Evolutionary conservation across 64 coral and sea anemone species (phyloP).

Genomic region (Dendrophyllia cribrosa): DNA sequence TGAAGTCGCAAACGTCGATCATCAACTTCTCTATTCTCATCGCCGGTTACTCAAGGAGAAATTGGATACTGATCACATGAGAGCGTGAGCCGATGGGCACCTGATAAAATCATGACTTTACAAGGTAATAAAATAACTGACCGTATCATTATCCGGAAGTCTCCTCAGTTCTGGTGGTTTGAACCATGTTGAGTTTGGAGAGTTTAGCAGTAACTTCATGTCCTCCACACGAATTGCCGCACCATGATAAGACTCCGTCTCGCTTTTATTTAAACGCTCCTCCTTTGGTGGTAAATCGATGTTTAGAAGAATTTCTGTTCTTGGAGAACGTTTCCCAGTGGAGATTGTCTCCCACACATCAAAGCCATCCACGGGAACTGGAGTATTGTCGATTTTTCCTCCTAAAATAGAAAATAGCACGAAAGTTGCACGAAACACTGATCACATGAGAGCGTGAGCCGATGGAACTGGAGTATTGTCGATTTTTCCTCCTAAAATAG

Average conservation of each 20-base stretch:
- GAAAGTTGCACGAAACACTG: too few species aligned
- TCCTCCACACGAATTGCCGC: conserved; percentile 57
- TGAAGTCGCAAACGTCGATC: too few species aligned
- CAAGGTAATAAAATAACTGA: not conserved
- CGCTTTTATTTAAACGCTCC: not conserved
- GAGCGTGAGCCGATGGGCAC: too few species aligned
- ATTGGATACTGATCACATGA: too few species aligned
- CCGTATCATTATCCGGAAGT: not conserved
- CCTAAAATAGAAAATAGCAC: not conserved
- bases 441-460: too few species aligned
- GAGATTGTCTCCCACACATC: conserved; percentile 68
- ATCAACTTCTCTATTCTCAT: too few species aligned
- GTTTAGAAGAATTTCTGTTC: conserved; percentile 70
- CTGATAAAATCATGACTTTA: too few species aligned
- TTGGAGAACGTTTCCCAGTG: conserved; percentile 35
- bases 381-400: not conserved
- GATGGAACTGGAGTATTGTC: too few species aligned
- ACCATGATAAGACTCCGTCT: conserved; percentile 4
- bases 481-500: not conserved
- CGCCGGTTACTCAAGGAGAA: too few species aligned
- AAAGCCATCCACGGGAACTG: conserved; percentile 39
- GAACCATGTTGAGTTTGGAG: conserved; percentile 49
- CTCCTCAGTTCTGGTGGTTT: conserved; percentile 43
- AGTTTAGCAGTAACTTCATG: conserved; percentile 53
- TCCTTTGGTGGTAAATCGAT: conserved; percentile 25